phyloP scores from a whole-genome alignment of 2,797 vertebrate genomes.

The Danio albolineatus region DNA sequence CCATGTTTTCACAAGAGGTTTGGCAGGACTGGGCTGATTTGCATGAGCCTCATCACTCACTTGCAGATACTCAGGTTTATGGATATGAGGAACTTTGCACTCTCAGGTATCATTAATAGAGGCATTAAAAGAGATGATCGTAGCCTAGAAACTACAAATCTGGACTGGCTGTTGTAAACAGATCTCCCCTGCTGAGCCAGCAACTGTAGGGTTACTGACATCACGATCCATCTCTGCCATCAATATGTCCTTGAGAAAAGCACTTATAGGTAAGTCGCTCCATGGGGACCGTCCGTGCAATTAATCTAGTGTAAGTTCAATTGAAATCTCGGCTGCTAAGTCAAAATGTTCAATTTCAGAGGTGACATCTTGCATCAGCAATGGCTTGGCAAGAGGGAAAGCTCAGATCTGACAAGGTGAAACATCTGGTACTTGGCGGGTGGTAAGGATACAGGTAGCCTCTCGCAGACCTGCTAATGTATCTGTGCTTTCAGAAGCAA shows the following conservation, averaged over 20 bases:
- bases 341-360: constrained; percentile 54
- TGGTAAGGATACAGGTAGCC: constrained; percentile 28
- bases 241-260: constrained; percentile 44
- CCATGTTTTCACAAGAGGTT: constrained; percentile 32
- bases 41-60: constrained; percentile 31
- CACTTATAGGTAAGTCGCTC: constrained; percentile 29
- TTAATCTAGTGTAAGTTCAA: constrained; percentile 33
- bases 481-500: constrained; percentile 23
- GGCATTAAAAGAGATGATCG: background rate
- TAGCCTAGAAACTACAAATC: constrained; percentile 24
- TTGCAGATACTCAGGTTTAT: constrained; percentile 20
- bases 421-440: constrained; percentile 51
- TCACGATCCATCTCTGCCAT: constrained; percentile 33
- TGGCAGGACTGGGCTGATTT: constrained; percentile 41
- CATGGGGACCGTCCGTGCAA: constrained; percentile 18
- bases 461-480: constrained; percentile 23
- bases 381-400: constrained; percentile 46
- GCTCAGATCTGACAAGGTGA: constrained; percentile 57
- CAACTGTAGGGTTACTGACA: constrained; percentile 39
- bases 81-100: constrained; percentile 6
- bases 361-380: constrained; percentile 41
- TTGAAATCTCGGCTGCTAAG: constrained; percentile 33
- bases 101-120: constrained; percentile 24
- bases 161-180: constrained; percentile 35
- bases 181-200: constrained; percentile 38